Base-by-base conservation (phyloP, 2,113 vertebrate species). In the Grallaria varia region DNA sequence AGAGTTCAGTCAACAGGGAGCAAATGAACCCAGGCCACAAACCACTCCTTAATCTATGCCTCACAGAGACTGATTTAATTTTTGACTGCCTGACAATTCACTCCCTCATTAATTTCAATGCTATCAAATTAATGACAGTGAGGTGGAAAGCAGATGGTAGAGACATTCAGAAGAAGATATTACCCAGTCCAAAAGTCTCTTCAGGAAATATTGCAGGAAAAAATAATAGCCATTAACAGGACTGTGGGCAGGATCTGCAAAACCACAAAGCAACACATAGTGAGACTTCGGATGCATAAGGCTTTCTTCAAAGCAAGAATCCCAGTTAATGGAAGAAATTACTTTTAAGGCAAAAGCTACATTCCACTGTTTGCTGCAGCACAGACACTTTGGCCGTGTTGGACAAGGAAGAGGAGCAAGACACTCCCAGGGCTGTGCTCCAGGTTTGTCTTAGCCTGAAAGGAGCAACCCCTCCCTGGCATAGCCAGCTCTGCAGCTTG, bases 261-360 rank as follows among this genome's bases (percentile, higher is more conserved):
- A 96, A 96, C 86, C 83, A 90, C 90, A 92, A 92, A 90, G 68
- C 33, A 88, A 93, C 80, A n/a, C 4, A 27, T 4, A 86, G 92
- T 1, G 33, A 92, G 21, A 74, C 68, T 94, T 8, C 21, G 42
- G 76, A 84, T 80, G 47, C 72, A 78, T 37, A 40, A 69, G 52
- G 56, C 39, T 84, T 66, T 86, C 79, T 92, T 93, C 94, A 96
- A 93, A 93, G 96, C 75, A 95, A 80, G 86, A 95, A 96, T 95
- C 52, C 30, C 3, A 96, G 95, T 95, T 95, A 96, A 89, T 67
- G 42, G 76, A 71, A 77, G 55, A 74, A 28, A 90, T 22, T 24
- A 45, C 47, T 93, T 85, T 44, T 84, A 67, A 94, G 90, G 66
- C 45, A 86, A 86, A 88, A 86, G 79, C 76, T 89, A 92, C 79